Evolutionary conservation across 2,113 vertebrate genomes (phyloP).

Genomic region (Apeltes quadracus): DNA sequence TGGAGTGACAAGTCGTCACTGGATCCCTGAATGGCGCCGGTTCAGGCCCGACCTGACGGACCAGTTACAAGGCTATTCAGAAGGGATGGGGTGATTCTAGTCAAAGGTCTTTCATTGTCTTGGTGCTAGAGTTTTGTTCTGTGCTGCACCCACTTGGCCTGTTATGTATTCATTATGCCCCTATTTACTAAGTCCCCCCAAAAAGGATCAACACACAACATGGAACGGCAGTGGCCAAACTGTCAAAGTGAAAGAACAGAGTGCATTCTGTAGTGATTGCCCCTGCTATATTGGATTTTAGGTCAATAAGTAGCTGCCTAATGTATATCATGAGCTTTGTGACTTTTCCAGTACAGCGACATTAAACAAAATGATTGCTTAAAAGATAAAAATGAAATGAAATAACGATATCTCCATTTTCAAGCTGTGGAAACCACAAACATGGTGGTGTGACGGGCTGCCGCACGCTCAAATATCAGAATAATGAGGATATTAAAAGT

Average conservation of each 20-base stretch:
- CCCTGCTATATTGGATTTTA: conserved; percentile 42
- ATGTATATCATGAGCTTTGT: conserved; percentile 26
- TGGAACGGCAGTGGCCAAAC: conserved; percentile 8
- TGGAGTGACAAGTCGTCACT: conserved; percentile 64
- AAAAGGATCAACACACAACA: conserved; percentile 13
- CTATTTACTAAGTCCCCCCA: conserved; percentile 45
- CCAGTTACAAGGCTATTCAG: conserved; percentile 67
- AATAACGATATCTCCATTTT: not conserved
- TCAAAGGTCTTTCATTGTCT: conserved; percentile 72
- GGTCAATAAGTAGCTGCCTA: conserved; percentile 57
- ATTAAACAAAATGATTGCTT: not conserved
- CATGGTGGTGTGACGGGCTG: not conserved
- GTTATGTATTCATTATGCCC: conserved; percentile 49
- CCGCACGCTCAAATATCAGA: not conserved
- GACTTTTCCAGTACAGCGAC: not conserved
- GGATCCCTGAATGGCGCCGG: conserved; percentile 60
- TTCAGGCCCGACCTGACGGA: conserved; percentile 80
- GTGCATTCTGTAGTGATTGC: conserved; percentile 51
- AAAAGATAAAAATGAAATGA: not conserved
- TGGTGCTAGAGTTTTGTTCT: conserved; percentile 50
- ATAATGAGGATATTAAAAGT: conserved; percentile 37
- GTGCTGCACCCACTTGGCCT: conserved; percentile 61
- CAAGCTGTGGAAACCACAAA: not conserved
- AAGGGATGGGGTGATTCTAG: conserved; percentile 56
- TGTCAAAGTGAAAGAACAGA: conserved; percentile 32